Evolutionary conservation across 2,113 vertebrate genomes (phyloP).

Genomic region (Pipa parva): DNA sequence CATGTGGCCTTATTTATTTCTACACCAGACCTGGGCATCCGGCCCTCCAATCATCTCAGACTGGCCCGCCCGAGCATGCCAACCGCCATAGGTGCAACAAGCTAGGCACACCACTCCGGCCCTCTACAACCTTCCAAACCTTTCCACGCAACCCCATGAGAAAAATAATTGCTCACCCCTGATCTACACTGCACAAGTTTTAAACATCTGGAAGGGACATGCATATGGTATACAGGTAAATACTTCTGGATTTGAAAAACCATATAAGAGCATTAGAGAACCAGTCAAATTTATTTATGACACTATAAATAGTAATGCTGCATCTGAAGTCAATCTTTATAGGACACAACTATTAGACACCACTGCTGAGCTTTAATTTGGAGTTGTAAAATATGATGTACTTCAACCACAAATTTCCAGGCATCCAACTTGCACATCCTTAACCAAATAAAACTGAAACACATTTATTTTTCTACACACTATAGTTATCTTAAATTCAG

Average conservation of each 20-base stretch:
- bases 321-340: constrained; percentile 10
- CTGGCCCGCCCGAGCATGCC: too few relatives aligned
- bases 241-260: neutral
- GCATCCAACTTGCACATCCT: too few relatives aligned
- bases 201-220: constrained; percentile 21
- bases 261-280: constrained; percentile 26
- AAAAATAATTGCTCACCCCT: too few relatives aligned
- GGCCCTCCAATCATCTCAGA: too few relatives aligned
- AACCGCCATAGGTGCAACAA: too few relatives aligned
- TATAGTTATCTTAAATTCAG: too few relatives aligned
- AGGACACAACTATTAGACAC: neutral
- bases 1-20: too few relatives aligned
- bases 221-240: constrained; percentile 12
- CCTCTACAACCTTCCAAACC: constrained; percentile 4
- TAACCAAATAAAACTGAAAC: too few relatives aligned
- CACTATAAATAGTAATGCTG: constrained; percentile 15
- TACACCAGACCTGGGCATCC: too few relatives aligned
- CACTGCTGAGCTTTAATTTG: neutral
- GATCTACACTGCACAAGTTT: neutral
- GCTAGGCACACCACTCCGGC: too few relatives aligned
- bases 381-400: neutral
- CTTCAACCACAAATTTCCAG: too few relatives aligned
- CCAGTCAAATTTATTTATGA: constrained; percentile 13
- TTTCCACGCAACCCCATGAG: constrained; percentile 23
- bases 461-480: too few relatives aligned